Evolutionary conservation across 2,797 vertebrate species (phyloP).

Genomic region (Chelonia mydas): DNA sequence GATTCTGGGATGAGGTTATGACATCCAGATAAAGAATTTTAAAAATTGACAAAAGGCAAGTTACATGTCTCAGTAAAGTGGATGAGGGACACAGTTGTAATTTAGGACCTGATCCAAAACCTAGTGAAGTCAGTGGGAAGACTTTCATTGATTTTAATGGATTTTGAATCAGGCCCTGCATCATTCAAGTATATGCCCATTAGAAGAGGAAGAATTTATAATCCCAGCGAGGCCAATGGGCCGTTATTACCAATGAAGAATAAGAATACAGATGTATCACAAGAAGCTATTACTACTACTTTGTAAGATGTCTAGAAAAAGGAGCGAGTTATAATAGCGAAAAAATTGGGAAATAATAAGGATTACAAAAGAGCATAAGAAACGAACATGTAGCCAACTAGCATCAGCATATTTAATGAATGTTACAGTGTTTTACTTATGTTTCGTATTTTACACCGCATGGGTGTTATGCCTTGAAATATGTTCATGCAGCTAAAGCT

Average conservation of each 20-base stretch:
- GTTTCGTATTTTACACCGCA: constrained; percentile 38
- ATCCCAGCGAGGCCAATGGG: not conserved
- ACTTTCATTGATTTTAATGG: not conserved
- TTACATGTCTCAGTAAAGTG: not conserved
- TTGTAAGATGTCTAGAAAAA: not conserved
- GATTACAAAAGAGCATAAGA: accelerated
- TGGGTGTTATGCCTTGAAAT: constrained; percentile 68
- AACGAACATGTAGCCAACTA: not conserved
- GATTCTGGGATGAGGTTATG: not conserved
- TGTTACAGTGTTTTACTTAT: not conserved
- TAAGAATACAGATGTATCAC: not conserved
- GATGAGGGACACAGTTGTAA: not conserved
- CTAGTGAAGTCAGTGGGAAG: not conserved
- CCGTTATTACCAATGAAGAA: not conserved
- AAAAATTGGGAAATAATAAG: not conserved
- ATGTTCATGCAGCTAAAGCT: constrained; percentile 81
- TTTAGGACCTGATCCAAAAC: not conserved
- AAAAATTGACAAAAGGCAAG: not conserved
- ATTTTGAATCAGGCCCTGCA: not conserved
- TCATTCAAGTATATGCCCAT: accelerated
- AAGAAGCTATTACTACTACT: not conserved
- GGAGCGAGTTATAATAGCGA: not conserved
- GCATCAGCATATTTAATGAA: constrained; percentile 23
- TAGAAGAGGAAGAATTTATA: not conserved
- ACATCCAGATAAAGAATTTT: not conserved